These are phyloP conservation scores for Dreissena polymorpha DNA, from an alignment of 1,140 invertebrate species.

Conservation along the genomic window DNA sequence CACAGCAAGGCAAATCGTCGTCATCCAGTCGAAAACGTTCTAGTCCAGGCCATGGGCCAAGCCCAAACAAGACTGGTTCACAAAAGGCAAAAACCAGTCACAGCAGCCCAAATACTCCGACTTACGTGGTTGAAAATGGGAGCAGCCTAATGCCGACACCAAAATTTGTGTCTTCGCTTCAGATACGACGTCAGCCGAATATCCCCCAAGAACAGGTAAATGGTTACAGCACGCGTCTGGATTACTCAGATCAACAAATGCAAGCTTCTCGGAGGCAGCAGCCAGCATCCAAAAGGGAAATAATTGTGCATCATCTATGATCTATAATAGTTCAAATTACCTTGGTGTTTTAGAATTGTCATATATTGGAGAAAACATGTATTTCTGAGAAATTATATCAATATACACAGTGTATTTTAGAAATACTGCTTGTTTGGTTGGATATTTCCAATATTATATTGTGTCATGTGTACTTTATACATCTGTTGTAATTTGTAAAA, in stretches of 20 bases:
- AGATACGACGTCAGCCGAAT: constrained; percentile 29
- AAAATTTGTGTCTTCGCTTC: constrained; percentile 46
- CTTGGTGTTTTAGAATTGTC: no score
- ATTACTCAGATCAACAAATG: constrained; percentile 41
- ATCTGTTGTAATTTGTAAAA: neutral
- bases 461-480: constrained; percentile 17
- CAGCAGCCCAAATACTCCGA: constrained; percentile 40
- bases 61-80: no score
- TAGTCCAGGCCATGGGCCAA: constrained; percentile 5
- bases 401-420: neutral
- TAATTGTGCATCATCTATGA: constrained; percentile 42
- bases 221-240: constrained; percentile 39
- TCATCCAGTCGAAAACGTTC: neutral
- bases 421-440: neutral
- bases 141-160: constrained; percentile 8
- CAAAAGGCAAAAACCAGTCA: constrained; percentile 3
- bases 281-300: constrained; percentile 14
- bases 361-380: neutral
- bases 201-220: constrained; percentile 29
- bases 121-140: constrained; percentile 34
- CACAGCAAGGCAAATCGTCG: neutral
- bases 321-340: neutral
- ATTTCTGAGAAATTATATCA: constrained; percentile 3
- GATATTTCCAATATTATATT: neutral
- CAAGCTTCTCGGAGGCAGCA: constrained; percentile 16